Evolutionary conservation across 2,888 invertebrate genomes (phyloP).

Genomic region (Aspidiotus destructor): DNA sequence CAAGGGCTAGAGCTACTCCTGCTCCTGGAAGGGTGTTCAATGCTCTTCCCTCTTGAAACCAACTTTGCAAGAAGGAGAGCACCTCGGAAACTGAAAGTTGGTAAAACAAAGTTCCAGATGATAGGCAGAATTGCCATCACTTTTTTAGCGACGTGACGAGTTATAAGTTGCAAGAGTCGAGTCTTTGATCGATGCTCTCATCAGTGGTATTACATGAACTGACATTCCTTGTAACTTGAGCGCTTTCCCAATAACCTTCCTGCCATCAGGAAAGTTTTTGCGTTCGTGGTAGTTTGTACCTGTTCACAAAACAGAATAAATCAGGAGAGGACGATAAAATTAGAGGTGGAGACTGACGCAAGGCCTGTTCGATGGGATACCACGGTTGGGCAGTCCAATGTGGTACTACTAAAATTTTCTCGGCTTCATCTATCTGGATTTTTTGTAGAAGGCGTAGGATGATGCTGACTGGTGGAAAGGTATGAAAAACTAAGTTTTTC

Average conservation of each 20-base stretch:
- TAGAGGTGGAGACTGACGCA: no score
- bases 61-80: not conserved
- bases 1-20: not conserved
- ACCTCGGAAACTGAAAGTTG: not conserved
- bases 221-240: not conserved
- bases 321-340: no score
- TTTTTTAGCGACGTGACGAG: not conserved
- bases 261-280: not conserved
- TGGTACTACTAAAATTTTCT: not conserved
- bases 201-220: not conserved
- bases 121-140: no score
- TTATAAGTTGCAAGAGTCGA: slow-evolving; percentile 2
- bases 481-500: not conserved
- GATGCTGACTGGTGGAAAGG: not conserved
- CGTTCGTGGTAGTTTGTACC: no score
- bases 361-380: not conserved
- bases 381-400: not conserved
- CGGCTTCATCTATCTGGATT: no score
- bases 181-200: not conserved
- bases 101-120: not conserved
- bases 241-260: no score
- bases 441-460: not conserved
- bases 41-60: not conserved
- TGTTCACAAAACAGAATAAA: no score
- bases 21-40: not conserved